Evolutionary conservation across 2,888 invertebrate genomes (phyloP), one percentile per base, ranked within the genome.

Genomic region (Plemyria rubiginata): DNA sequence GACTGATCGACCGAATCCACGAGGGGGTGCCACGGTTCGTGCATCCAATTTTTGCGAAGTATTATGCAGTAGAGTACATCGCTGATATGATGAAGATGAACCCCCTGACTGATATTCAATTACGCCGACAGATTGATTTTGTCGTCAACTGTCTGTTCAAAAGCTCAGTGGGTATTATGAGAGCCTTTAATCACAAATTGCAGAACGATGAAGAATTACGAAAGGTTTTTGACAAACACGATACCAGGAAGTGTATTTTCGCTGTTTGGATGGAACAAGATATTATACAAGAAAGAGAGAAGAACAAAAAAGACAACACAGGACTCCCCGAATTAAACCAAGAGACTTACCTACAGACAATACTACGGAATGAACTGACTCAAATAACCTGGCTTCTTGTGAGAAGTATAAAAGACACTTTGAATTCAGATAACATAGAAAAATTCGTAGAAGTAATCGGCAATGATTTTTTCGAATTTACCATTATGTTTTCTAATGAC

Each of bases 1-100:
- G 48, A n/a, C 48, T 48, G n/a, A 29, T 48, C 22, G 48, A 48
- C 48, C 12, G n/a, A 48, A 48, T 48, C 12, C 48, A 48, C 28
- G 12, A 48, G 1, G 48, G n/a, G 0, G 48, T 48, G n/a, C 48
- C 48, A 28, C 12, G 29, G 28, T 48, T 48, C 6, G 48, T 48
- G 28, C 48, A 48, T 28, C 5, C 28, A 29, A n/a, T 48, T 48
- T 48, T 48, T 29, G 48, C 48, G 2, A 29, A 48, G 12, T 29
- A 48, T 9, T 48, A 12, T 28, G 48, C 48, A 48, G 48, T 48
- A 28, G 48, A 48, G 48, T 48, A 9, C 29, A n/a, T 48, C 28
- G 48, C 48, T 48, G 48, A 48, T 28, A 48, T 48, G 48, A n/a
- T 48, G 7, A 48, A 48, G 28, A 48, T 4, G 22, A 12, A 29